A percentile compares a stretch with the other conserved stretches of the same genome.
These are phyloP conservation scores for Mycogona germanica DNA, from an alignment of 2,888 invertebrate species.

Conservation along the genomic window DNA sequence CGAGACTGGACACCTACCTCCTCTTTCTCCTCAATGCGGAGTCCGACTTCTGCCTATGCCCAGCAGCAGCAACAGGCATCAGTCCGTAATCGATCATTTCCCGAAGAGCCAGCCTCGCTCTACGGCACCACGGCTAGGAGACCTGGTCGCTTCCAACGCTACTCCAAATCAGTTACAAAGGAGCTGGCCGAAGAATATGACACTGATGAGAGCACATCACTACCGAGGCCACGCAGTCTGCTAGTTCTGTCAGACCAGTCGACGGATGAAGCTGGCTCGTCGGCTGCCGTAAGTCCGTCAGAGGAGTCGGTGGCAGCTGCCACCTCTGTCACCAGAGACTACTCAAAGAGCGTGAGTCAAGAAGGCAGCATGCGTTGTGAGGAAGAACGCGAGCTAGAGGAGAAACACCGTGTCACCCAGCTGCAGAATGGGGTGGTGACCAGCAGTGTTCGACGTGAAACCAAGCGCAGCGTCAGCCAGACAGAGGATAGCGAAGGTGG, in stretches of 20 bases:
- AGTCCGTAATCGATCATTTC: not conserved
- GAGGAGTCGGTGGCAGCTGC: not conserved
- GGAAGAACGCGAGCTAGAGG: constrained; percentile 24
- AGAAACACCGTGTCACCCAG: constrained; percentile 23
- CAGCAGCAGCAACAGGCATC: not conserved
- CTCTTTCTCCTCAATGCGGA: not conserved
- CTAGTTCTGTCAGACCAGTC: constrained; percentile 11
- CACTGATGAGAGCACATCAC: not conserved
- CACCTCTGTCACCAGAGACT: constrained; percentile 9
- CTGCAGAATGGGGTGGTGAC: not conserved
- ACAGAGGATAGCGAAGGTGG: not conserved
- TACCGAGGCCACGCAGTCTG: constrained; percentile 14
- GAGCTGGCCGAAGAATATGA: constrained; percentile 12
- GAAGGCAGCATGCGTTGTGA: not conserved
- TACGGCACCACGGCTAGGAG: constrained; percentile 14
- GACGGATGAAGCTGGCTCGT: not conserved
- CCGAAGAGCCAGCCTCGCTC: not conserved
- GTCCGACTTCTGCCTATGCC: not conserved
- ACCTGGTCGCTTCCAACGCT: constrained; percentile 7
- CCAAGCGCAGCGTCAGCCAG: constrained; percentile 10
- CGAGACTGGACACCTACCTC: not conserved
- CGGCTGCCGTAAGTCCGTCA: too few species aligned
- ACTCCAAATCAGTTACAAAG: constrained; percentile 16
- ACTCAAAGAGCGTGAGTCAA: constrained; percentile 7
- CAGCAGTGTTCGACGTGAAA: not conserved